phyloP scores from a whole-genome alignment of 2,113 vertebrate genomes.

The Myotis yumanensis region DNA sequence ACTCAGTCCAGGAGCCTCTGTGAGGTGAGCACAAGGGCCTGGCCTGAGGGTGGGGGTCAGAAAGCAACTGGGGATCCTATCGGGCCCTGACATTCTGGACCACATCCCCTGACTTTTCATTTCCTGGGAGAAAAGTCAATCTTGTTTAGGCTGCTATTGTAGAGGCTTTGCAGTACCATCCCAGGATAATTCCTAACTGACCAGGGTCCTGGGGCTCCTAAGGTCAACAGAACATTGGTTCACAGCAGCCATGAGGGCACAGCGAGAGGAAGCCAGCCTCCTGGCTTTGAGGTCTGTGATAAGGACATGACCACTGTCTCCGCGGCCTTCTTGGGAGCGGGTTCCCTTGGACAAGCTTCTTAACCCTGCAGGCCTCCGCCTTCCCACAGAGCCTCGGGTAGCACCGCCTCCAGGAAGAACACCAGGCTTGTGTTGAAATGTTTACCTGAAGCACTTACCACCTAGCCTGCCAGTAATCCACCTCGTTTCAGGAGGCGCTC shows the following conservation, averaged over 20 bases:
- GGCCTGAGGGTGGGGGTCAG: neutral
- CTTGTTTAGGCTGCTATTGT: neutral
- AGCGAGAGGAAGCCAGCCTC: neutral
- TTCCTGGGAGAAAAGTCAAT: neutral
- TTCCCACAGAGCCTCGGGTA: neutral
- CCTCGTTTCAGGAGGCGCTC: neutral
- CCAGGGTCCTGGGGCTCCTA: neutral
- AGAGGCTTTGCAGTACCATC: neutral
- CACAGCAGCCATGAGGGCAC: neutral
- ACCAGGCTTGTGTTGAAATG: no score
- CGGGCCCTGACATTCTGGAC: no score
- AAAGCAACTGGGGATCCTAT: neutral
- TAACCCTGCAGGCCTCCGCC: neutral
- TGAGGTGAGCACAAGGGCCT: neutral
- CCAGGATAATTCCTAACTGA: neutral
- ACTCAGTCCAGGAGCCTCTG: neutral
- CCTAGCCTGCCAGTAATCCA: no score
- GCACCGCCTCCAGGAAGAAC: neutral
- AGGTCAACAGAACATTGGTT: neutral
- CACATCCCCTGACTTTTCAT: neutral
- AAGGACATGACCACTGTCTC: neutral
- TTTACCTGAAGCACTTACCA: neutral
- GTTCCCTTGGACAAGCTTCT: neutral
- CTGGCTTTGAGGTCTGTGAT: neutral
- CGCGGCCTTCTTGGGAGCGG: neutral